Evolutionary conservation across 2,113 vertebrate genomes (phyloP).

Genomic region (Naja naja): DNA sequence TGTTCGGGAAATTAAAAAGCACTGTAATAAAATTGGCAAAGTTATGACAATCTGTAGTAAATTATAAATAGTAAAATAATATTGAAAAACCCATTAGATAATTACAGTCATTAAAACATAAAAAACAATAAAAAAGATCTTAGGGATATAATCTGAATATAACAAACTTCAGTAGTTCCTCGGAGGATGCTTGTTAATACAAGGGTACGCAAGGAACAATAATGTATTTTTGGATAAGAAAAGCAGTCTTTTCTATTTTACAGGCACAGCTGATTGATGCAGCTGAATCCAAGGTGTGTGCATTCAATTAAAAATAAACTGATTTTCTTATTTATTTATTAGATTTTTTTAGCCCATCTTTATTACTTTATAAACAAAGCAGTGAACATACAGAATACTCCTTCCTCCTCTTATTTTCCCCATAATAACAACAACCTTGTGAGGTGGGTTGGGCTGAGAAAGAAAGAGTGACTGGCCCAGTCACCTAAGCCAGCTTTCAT

Average conservation of each 20-base stretch:
- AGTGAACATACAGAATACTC: background rate
- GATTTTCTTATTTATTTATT: background rate
- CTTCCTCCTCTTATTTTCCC: background rate
- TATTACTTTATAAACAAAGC: background rate
- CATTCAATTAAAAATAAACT: background rate
- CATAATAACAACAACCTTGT: background rate
- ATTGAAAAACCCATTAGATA: background rate
- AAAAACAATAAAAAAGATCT: background rate
- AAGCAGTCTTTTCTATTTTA: background rate
- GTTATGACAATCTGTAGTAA: background rate
- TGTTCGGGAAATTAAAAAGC: background rate
- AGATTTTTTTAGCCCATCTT: background rate
- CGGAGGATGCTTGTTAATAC: background rate
- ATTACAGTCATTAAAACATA: background rate
- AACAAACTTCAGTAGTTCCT: background rate
- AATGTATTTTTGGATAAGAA: background rate
- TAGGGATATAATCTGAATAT: background rate
- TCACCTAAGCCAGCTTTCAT: background rate
- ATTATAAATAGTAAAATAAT: background rate
- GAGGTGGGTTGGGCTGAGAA: background rate
- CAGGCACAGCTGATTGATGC: background rate
- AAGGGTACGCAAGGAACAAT: background rate
- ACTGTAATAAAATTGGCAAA: background rate
- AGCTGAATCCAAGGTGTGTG: background rate
- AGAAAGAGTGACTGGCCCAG: background rate